A percentile compares a stretch with the other conserved stretches of the same genome.
phyloP scores from a whole-genome alignment of 2,888 invertebrate species.

The Drosophila subsilvestris region DNA sequence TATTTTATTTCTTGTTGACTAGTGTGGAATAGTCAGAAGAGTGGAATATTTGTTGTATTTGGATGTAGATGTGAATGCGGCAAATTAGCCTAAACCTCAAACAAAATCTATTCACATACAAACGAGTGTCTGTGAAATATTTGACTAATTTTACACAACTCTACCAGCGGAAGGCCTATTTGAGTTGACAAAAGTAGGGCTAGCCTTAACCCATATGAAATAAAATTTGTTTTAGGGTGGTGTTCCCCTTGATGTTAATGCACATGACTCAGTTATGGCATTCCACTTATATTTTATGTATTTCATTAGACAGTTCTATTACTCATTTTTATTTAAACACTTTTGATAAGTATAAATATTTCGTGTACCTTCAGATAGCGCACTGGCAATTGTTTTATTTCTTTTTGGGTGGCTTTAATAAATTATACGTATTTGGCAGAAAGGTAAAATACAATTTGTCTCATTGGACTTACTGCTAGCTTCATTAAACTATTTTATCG shows the following conservation, averaged over 20 bases:
- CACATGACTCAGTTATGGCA: neutral
- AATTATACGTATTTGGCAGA: constrained; percentile 37
- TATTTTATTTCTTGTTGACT: neutral
- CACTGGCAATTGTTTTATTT: constrained; percentile 10
- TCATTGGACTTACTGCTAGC: constrained; percentile 53
- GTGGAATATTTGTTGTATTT: constrained; percentile 1
- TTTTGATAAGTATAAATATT: neutral
- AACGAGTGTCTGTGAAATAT: neutral
- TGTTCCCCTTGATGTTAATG: neutral
- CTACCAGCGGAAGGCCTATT: neutral
- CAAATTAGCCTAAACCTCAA: constrained; percentile 33
- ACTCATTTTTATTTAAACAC: constrained; percentile 5
- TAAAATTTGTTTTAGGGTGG: neutral
- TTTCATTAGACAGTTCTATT: neutral
- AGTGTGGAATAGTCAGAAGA: neutral
- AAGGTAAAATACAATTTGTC: constrained; percentile 64
- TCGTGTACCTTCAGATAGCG: constrained; percentile 1
- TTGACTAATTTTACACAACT: neutral
- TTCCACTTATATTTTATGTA: neutral
- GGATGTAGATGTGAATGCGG: constrained; percentile 17
- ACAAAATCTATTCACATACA: constrained; percentile 17
- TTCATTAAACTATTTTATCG: constrained; percentile 71
- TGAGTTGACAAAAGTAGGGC: neutral
- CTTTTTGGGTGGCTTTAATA: constrained; percentile 7
- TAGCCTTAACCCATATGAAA: neutral